phyloP scores from a whole-genome alignment of 2,113 vertebrate species.

The Pristiophorus japonicus region DNA sequence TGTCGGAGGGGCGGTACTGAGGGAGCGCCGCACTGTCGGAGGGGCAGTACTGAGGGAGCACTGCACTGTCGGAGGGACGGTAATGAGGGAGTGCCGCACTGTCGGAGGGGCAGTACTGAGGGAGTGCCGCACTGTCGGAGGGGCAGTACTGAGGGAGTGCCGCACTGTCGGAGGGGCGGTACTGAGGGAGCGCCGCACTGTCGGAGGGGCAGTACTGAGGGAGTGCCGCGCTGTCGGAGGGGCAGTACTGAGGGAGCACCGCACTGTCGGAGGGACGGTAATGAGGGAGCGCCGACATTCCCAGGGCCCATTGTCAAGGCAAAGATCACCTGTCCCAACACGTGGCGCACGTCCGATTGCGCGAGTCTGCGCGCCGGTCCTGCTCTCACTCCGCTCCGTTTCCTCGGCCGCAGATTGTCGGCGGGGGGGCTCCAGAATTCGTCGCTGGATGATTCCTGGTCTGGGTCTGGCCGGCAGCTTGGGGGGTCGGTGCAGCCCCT shows the following conservation, averaged over 20 bases:
- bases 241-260: not conserved
- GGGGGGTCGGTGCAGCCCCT: not conserved
- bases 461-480: not conserved
- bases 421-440: not conserved
- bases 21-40: too few relatives aligned
- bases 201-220: not conserved
- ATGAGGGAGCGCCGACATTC: not conserved
- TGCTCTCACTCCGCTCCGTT: not conserved
- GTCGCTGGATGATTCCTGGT: not conserved
- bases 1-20: too few relatives aligned
- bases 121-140: too few relatives aligned
- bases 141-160: too few relatives aligned
- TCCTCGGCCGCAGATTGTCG: accelerated
- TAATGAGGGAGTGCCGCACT: too few relatives aligned
- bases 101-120: too few relatives aligned
- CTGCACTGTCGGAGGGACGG: too few relatives aligned
- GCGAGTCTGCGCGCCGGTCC: not conserved
- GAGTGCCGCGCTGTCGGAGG: too few relatives aligned
- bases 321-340: conserved; percentile 57
- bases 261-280: not conserved
- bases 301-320: too few relatives aligned
- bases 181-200: not conserved
- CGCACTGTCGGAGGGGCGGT: not conserved
- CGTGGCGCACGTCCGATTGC: conserved; percentile 53
- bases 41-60: too few relatives aligned